A percentile compares a stretch with the other conserved stretches of the same genome.
phyloP scores from a whole-genome alignment of 2,113 vertebrate species.

The Cheirogaleus medius region DNA sequence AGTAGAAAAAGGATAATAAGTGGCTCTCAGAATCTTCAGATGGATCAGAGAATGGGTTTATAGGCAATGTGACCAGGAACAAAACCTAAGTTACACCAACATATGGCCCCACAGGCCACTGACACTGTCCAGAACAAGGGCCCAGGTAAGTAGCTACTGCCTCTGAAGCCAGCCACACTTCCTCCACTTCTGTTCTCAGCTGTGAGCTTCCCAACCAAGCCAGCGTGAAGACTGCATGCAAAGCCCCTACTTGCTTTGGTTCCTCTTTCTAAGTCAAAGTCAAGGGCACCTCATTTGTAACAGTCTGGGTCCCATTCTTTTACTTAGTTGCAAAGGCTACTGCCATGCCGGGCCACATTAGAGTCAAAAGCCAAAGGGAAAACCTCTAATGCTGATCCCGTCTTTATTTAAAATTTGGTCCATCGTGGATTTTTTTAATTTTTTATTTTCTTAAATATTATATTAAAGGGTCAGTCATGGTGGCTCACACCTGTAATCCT shows the following conservation, averaged over 20 bases:
- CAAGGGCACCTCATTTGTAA: fast-evolving
- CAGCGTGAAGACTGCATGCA: background rate
- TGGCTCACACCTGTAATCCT: too few relatives aligned
- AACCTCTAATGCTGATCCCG: fast-evolving
- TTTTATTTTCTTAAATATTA: background rate
- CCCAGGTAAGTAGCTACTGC: background rate
- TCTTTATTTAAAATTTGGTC: background rate
- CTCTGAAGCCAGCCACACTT: background rate
- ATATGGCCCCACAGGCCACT: background rate
- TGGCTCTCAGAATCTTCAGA: background rate
- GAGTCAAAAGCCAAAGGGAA: background rate
- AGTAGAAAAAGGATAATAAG: background rate
- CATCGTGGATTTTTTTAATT: background rate
- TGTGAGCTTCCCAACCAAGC: background rate
- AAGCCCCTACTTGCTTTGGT: background rate
- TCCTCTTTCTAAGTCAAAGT: background rate
- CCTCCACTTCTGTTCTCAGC: background rate
- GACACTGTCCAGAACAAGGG: background rate
- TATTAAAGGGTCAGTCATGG: background rate
- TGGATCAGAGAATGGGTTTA: background rate
- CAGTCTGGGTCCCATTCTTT: fast-evolving
- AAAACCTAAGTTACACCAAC: background rate
- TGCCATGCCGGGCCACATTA: fast-evolving
- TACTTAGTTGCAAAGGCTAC: background rate
- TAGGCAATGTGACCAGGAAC: background rate